Base-by-base conservation (phyloP, 2,113 vertebrate genomes). In the Poeciliopsis prolifica region DNA sequence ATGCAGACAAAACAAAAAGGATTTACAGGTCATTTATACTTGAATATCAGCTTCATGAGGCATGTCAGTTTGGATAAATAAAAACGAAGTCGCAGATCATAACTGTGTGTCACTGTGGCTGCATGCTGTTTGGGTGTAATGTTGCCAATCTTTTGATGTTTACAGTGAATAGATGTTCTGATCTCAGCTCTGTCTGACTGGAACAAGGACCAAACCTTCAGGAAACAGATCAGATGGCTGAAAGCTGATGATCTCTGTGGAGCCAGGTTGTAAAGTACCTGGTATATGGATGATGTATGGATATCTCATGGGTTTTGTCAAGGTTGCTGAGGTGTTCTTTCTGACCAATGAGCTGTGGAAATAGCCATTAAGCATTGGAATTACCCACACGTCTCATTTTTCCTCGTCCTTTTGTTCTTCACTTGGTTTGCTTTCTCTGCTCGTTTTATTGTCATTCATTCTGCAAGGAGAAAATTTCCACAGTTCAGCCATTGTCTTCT, bases 261-360 rank as follows among this genome's bases (percentile, higher is more conserved):
- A 58, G 17, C 22, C 51, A 8, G 44, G 37, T 72, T 89, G 81
- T 80, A 75, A 82, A 84, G 65, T 82, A 64, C 61, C 76, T 86
- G 66, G 84, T 84, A 80, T 83, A 87, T 83, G 64, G 62, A 86
- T 71, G 51, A 58, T 58, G 51, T 24, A 58, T 58, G 51, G 75
- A 78, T 42, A 77, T 81, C 78, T 80, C 70, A 65, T 74, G 60
- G 54, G 74, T 83, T 83, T 80, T 13, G 7, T 29, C 75, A 85
- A 86, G 72, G 82, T 81, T 72, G 75, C 74, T 42, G 48, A 82
- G 78, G 82, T 79, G 71, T 72, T 80, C 84, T 66, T 85, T 51
- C 82, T 74, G 85, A 74, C 75, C 85, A 91, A 81, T 85, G 89
- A 92, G 81, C 83, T 78, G 75, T 82, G 78, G 75, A 83, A 82